phyloP scores from a whole-genome alignment of 1,140 invertebrate species.

The Drosophila kurseongensis region DNA sequence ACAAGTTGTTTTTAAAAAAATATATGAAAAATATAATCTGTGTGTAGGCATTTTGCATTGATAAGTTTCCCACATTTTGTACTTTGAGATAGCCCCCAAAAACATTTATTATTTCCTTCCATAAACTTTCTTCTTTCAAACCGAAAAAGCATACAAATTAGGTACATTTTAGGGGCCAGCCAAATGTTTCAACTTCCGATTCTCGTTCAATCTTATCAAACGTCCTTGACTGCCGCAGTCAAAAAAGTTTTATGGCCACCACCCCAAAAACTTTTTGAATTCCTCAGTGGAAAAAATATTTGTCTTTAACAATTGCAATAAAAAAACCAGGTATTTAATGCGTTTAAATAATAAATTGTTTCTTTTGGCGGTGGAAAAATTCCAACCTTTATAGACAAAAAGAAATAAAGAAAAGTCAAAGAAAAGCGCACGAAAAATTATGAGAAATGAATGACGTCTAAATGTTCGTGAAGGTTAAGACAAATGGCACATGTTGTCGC shows the following conservation, averaged over 20 bases:
- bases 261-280: conserved; percentile 7
- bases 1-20: too few species aligned
- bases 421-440: conserved; percentile 66
- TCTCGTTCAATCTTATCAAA: conserved; percentile 43
- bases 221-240: conserved; percentile 38
- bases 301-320: conserved; percentile 15
- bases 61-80: conserved; percentile 1
- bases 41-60: too few species aligned
- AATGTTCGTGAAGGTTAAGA: conserved; percentile 80
- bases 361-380: conserved; percentile 16
- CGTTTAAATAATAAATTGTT: conserved; percentile 15
- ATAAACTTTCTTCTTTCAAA: conserved; percentile 17
- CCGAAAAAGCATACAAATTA: conserved; percentile 20
- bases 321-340: conserved; percentile 22
- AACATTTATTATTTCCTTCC: conserved; percentile 33
- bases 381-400: conserved; percentile 17
- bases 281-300: conserved; percentile 16
- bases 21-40: too few species aligned
- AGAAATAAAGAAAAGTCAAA: conserved; percentile 18
- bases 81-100: conserved; percentile 4
- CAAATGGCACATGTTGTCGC: conserved; percentile 75
- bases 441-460: conserved; percentile 82
- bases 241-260: conserved; percentile 39
- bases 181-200: conserved; percentile 26
- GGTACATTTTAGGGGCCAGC: conserved; percentile 13